phyloP scores from a whole-genome alignment of 2,888 invertebrate genomes.

The Lasiommata megera region DNA sequence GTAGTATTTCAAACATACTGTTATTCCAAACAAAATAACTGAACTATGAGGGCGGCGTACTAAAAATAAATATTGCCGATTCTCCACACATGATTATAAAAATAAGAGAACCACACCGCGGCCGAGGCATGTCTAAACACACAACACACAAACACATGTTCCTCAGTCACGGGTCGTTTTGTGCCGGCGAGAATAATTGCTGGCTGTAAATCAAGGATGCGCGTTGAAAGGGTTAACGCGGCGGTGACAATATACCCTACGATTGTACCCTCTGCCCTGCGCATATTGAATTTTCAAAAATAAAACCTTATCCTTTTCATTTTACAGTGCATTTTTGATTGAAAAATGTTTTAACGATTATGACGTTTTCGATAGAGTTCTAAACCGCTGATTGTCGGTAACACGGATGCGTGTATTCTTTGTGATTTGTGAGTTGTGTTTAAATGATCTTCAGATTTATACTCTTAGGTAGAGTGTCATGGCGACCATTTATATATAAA shows the following conservation, averaged over 20 bases:
- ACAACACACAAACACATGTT: conserved; percentile 34
- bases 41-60: neutral
- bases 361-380: conserved; percentile 1
- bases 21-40: neutral
- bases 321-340: neutral
- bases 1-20: neutral
- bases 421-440: conserved; percentile 18
- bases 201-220: conserved; percentile 66
- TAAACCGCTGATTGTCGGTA: conserved; percentile 16
- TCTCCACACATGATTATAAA: conserved; percentile 26
- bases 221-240: conserved; percentile 66
- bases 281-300: neutral
- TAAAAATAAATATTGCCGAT: conserved; percentile 14
- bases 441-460: conserved; percentile 15
- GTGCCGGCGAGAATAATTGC: conserved; percentile 50
- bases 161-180: conserved; percentile 30
- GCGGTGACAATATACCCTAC: conserved; percentile 45
- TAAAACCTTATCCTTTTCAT: neutral
- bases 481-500: neutral
- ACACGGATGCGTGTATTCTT: conserved; percentile 26
- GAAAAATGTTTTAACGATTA: neutral
- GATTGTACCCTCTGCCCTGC: conserved; percentile 51
- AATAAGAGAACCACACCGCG: conserved; percentile 21
- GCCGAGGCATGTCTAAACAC: conserved; percentile 26
- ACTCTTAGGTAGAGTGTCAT: neutral